Evolutionary conservation across 2,113 vertebrate genomes (phyloP).

Genomic region (Oryzias curvinotus): DNA sequence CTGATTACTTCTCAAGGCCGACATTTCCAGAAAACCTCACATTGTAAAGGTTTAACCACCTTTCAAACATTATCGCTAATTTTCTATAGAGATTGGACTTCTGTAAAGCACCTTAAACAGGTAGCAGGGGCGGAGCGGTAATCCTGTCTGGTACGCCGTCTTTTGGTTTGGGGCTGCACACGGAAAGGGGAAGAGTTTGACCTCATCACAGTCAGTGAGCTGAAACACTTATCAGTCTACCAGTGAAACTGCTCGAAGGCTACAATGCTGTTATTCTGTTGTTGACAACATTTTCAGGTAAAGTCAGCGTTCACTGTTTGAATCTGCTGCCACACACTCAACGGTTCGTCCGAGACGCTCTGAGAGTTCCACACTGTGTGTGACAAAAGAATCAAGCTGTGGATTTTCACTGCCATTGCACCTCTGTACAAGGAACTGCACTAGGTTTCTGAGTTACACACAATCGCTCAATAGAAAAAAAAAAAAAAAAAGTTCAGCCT

Average conservation of each 20-base stretch:
- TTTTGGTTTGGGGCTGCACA: slow-evolving; percentile 50
- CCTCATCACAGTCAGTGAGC: slow-evolving; percentile 45
- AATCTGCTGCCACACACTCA: slow-evolving; percentile 42
- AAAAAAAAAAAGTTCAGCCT: slow-evolving; percentile 13
- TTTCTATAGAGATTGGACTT: slow-evolving; percentile 51
- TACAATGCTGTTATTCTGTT: slow-evolving; percentile 65
- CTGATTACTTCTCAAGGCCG: slow-evolving; percentile 46
- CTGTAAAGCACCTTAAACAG: slow-evolving; percentile 45
- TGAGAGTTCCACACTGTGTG: slow-evolving; percentile 13
- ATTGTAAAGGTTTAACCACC: slow-evolving; percentile 52
- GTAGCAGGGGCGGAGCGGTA: slow-evolving; percentile 52
- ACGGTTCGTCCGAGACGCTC: slow-evolving; percentile 2
- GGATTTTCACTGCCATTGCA: slow-evolving; percentile 56
- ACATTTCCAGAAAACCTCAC: slow-evolving; percentile 58
- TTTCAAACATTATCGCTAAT: slow-evolving; percentile 41
- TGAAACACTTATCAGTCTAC: slow-evolving; percentile 42
- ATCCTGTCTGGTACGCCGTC: slow-evolving; percentile 42
- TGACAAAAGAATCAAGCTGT: slow-evolving; percentile 36
- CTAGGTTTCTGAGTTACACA: slow-evolving; percentile 18
- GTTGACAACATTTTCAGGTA: slow-evolving; percentile 65
- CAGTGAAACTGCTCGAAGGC: slow-evolving; percentile 52
- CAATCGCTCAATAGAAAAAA: slow-evolving; percentile 8
- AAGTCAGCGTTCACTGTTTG: slow-evolving; percentile 50
- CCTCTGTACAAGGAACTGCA: slow-evolving; percentile 38
- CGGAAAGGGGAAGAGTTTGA: slow-evolving; percentile 34